Evolutionary conservation across 2,888 invertebrate species (phyloP).

Genomic region (Hyles lineata): DNA sequence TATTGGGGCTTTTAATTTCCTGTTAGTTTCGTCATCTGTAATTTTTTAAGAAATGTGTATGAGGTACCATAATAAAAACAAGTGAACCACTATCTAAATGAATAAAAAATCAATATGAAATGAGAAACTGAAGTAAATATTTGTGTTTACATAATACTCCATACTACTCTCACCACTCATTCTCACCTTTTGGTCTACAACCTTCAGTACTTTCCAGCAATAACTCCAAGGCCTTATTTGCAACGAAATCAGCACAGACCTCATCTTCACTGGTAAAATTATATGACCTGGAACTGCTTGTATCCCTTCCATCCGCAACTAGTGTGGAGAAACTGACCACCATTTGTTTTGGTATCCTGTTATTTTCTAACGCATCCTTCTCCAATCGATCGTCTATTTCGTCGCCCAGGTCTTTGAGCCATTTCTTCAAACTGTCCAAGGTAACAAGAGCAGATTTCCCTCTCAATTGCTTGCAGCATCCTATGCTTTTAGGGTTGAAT

Average conservation of each 20-base stretch:
- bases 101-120: no score
- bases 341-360: conserved; percentile 91
- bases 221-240: conserved; percentile 87
- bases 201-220: conserved; percentile 86
- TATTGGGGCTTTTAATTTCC: conserved; percentile 82
- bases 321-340: conserved; percentile 89
- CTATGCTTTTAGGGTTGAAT: conserved; percentile 96
- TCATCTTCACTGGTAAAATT: conserved; percentile 84
- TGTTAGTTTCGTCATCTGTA: conserved; percentile 69
- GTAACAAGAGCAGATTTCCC: conserved; percentile 90
- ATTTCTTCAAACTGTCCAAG: conserved; percentile 88
- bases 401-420: conserved; percentile 91
- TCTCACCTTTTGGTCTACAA: conserved; percentile 63
- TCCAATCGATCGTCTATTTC: conserved; percentile 94
- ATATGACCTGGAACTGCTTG: conserved; percentile 87
- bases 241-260: conserved; percentile 88
- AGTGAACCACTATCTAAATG: no score
- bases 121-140: no score
- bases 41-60: background rate
- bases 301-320: conserved; percentile 81
- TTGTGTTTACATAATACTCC: no score
- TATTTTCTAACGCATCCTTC: conserved; percentile 92
- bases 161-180: background rate
- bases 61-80: no score
- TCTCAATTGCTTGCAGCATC: conserved; percentile 97